Conservation (phyloP, 2,113 vertebrate species). For the Sebastes schlegelii region DNA sequence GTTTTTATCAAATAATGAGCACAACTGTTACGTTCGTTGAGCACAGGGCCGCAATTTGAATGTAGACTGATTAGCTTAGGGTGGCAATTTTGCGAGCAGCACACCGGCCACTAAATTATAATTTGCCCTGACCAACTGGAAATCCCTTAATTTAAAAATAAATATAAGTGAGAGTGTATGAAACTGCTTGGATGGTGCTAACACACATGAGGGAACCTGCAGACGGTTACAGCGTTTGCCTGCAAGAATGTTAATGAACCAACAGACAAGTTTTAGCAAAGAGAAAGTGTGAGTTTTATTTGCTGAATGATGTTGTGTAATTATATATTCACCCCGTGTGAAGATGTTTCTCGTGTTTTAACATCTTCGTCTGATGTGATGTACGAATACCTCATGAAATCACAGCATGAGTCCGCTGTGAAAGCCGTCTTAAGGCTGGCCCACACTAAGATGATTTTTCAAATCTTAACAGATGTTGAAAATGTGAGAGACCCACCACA, state of each 20-base stretch:
- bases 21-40: constrained; percentile 56
- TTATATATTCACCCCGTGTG: constrained; percentile 2
- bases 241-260: constrained; percentile 28
- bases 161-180: constrained; percentile 32
- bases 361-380: constrained; percentile 14
- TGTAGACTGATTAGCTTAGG: constrained; percentile 64
- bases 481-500: no score
- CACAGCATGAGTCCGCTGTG: neutral
- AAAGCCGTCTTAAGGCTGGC: constrained; percentile 6
- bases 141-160: constrained; percentile 57
- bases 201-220: constrained; percentile 14
- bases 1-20: constrained; percentile 70
- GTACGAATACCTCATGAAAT: constrained; percentile 29
- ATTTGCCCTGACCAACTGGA: constrained; percentile 48
- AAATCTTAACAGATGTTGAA: no score
- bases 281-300: constrained; percentile 19
- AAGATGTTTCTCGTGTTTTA: neutral
- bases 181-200: constrained; percentile 3
- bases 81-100: constrained; percentile 54
- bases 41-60: constrained; percentile 51
- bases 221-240: constrained; percentile 20
- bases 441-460: no score
- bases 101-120: constrained; percentile 50
- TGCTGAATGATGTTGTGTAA: constrained; percentile 22
- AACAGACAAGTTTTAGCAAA: constrained; percentile 5